A percentile compares a stretch with the other conserved stretches of the same genome.
phyloP scores from a whole-genome alignment of 2,113 vertebrate genomes.

The Notarius lentiginosus region DNA sequence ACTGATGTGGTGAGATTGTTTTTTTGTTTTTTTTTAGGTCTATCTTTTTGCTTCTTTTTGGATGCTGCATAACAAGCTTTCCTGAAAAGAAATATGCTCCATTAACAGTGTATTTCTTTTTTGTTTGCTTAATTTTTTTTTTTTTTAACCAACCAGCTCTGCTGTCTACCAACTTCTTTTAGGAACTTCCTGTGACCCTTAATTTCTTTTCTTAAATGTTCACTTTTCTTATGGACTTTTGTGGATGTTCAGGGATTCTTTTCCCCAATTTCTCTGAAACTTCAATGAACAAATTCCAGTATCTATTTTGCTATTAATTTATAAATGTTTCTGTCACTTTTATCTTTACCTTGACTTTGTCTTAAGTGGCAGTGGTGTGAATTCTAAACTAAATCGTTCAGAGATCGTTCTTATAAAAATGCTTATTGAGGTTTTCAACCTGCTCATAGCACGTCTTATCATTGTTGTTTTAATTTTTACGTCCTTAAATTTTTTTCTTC shows the following conservation, averaged over 20 bases:
- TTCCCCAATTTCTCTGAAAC: background rate
- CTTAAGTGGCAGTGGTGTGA: background rate
- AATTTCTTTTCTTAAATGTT: background rate
- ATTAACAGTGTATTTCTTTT: constrained; percentile 36
- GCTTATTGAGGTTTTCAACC: background rate
- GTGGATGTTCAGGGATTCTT: background rate
- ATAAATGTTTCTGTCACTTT: constrained; percentile 12
- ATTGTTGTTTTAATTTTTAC: background rate
- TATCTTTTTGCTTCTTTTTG: constrained; percentile 25
- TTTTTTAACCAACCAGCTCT: constrained; percentile 19
- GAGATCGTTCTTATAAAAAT: background rate
- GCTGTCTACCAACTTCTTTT: constrained; percentile 10
- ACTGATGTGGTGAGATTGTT: constrained; percentile 95
- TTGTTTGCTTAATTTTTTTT: constrained; percentile 3
- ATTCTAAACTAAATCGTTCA: background rate
- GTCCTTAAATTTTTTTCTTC: background rate
- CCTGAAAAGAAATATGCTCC: constrained; percentile 34
- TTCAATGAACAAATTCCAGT: constrained; percentile 2
- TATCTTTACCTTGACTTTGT: background rate
- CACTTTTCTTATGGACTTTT: background rate
- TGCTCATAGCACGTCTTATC: background rate
- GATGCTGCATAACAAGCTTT: constrained; percentile 18
- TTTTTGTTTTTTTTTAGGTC: constrained; percentile 63
- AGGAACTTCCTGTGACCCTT: background rate
- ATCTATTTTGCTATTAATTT: constrained; percentile 16